A percentile compares a stretch with the other conserved stretches of the same genome.
Conservation (phyloP, 2,888 invertebrate species). For the Pammene aurita region DNA sequence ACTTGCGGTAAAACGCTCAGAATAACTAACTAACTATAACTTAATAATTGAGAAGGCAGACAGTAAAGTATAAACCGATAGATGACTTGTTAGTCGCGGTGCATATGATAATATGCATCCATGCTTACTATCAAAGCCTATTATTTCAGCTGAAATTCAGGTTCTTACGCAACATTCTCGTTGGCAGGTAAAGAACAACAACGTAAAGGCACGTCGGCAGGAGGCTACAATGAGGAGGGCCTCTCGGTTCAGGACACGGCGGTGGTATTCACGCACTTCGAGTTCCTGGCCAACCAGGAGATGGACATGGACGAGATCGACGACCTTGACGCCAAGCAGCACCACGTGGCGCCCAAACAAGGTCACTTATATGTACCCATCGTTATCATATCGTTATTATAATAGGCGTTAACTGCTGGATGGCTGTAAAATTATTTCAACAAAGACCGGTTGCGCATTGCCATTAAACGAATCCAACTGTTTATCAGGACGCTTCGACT, state of each 20-base stretch:
- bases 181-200: conserved; percentile 61
- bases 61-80: no score
- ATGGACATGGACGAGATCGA: conserved; percentile 96
- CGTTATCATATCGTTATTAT: background rate
- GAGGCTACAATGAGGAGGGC: conserved; percentile 74
- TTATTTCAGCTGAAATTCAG: background rate
- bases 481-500: no score
- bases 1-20: no score
- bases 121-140: no score
- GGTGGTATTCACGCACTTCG: conserved; percentile 98
- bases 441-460: no score
- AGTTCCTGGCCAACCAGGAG: conserved; percentile 93
- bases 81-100: no score
- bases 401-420: no score
- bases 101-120: no score
- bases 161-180: background rate
- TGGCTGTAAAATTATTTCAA: no score
- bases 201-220: conserved; percentile 66
- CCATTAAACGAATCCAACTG: no score
- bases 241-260: conserved; percentile 86
- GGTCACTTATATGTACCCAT: conserved; percentile 50
- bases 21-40: no score
- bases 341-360: conserved; percentile 72
- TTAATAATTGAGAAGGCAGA: no score
- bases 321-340: conserved; percentile 86